Evolutionary conservation across 2,113 vertebrate species (phyloP).

Genomic region (Zapornia atra): DNA sequence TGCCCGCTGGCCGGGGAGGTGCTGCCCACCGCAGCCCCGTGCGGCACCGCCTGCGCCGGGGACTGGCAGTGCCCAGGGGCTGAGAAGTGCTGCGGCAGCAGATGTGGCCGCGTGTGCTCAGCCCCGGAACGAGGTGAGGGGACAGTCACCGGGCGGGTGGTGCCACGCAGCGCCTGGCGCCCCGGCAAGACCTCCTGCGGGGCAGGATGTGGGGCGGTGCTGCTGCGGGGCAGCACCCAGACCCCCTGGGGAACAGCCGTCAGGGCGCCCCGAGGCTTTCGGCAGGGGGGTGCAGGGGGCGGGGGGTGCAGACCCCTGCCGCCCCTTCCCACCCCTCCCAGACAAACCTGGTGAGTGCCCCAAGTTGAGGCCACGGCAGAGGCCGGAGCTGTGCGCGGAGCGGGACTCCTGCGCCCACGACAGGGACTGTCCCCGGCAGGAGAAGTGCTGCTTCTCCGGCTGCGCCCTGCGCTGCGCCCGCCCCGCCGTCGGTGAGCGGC

Average conservation of each 20-base stretch:
- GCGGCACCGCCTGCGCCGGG: neutral
- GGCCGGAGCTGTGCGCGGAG: neutral
- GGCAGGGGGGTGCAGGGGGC: neutral
- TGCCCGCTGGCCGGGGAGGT: neutral
- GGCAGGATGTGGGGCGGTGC: rapidly evolving
- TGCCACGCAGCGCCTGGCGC: rapidly evolving
- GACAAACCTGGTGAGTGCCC: constrained; percentile 43
- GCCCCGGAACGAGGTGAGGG: constrained; percentile 8
- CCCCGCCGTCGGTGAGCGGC: constrained; percentile 14
- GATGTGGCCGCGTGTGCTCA: neutral
- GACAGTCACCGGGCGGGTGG: rapidly evolving
- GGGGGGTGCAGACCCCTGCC: neutral
- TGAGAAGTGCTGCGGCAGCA: constrained; percentile 42
- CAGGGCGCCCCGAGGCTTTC: neutral
- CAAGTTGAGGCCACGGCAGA: neutral
- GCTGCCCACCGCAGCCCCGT: rapidly evolving
- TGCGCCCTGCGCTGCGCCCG: neutral
- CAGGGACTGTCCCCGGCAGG: constrained; percentile 42
- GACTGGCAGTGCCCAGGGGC: neutral
- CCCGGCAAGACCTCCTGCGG: rapidly evolving
- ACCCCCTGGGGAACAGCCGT: rapidly evolving
- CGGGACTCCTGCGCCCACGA: neutral
- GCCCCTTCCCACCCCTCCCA: neutral
- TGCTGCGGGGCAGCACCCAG: rapidly evolving
- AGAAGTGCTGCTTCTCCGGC: constrained; percentile 52